Percentiles rank a stretch among this genome's conserved stretches.
Conservation (phyloP, 2,888 invertebrate genomes). For the Idaea straminata region DNA sequence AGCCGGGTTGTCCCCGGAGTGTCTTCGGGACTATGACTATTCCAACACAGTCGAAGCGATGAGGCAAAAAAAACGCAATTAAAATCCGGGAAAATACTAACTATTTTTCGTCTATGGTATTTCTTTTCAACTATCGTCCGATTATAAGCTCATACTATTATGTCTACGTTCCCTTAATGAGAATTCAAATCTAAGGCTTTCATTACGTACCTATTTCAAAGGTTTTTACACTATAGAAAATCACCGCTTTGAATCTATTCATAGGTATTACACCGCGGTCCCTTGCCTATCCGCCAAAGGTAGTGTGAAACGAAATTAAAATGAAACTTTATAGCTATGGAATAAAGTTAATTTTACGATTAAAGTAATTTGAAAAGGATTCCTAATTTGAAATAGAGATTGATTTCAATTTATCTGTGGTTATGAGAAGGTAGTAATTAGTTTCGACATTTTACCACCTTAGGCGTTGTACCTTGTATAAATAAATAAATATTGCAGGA, state of each 20-base stretch:
- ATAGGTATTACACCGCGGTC: neutral
- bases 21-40: too few relatives aligned
- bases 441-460: neutral
- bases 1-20: too few relatives aligned
- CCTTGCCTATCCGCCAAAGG: neutral
- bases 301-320: neutral
- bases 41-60: too few relatives aligned
- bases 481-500: too few relatives aligned
- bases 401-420: neutral
- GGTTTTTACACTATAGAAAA: slow-evolving; percentile 6
- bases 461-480: too few relatives aligned
- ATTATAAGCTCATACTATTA: neutral
- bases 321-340: neutral
- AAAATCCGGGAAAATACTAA: too few relatives aligned
- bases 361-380: too few relatives aligned
- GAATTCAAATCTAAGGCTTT: neutral
- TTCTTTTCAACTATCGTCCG: too few relatives aligned
- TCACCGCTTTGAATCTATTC: neutral
- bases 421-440: neutral
- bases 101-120: too few relatives aligned
- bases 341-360: neutral
- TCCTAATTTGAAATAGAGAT: neutral
- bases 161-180: neutral
- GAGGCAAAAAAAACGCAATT: too few relatives aligned
- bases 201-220: neutral